Evolutionary conservation across 2,888 invertebrate species (phyloP), one percentile per base, ranked within the genome.

Genomic region (Ellobium chinense): DNA sequence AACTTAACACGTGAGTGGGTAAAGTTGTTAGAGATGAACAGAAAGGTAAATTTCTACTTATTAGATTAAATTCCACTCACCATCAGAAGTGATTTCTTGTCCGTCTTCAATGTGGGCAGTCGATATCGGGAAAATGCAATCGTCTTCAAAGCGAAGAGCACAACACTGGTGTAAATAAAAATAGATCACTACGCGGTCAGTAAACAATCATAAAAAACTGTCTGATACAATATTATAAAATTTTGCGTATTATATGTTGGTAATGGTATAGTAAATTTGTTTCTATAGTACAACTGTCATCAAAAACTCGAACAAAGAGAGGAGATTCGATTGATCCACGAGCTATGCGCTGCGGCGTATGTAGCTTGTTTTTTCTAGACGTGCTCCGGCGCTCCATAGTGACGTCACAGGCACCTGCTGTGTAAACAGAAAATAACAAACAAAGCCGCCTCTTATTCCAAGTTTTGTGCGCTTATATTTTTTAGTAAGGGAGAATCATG

Each of bases 381-480:
- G 87, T 82, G 63, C 78, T 72, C 21, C 66, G 85, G 82, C 81
- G 70, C 69, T 80, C 81, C 77, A 78, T 82, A 81, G 87, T 86
- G 89, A 90, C 91, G 91, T 90, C 90, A 91, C 88, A 82, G 82
- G 88, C 90, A 90, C 90, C 89, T 89, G 88, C 89, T 88, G 88
- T 88, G 89, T 89, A 88, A 91, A 91, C 87, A 90, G 84, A 86
- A 88, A 88, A 87, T 85, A 87, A 87, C 86, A 88, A 89, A 88
- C 87, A 88, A 88, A 82, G 77, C 79, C 1, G 37, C 18, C n/a
- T n/a, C n/a, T n/a, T n/a, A n/a, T n/a, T n/a, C n/a, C n/a, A n/a
- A n/a, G n/a, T n/a, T n/a, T n/a, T n/a, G n/a, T n/a, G n/a, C n/a
- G n/a, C n/a, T n/a, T n/a, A n/a, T n/a, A n/a, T n/a, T n/a, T n/a